phyloP scores from a whole-genome alignment of 1,140 invertebrate species.

The Rhyacophila brunnea region DNA sequence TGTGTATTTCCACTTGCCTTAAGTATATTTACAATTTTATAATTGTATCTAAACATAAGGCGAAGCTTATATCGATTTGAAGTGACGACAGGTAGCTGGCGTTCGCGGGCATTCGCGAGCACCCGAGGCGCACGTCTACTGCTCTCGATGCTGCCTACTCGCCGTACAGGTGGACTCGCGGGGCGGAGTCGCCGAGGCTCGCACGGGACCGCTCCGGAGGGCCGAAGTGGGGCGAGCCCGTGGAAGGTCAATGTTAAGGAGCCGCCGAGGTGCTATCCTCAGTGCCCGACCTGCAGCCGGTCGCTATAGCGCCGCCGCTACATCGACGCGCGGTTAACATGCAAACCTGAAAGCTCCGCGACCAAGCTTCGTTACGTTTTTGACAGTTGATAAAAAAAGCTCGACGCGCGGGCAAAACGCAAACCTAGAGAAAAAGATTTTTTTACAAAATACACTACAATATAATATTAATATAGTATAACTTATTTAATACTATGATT shows the following conservation, averaged over 20 bases:
- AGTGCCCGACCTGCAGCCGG: constrained; percentile 27
- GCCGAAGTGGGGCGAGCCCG: constrained; percentile 9
- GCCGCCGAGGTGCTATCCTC: constrained; percentile 22
- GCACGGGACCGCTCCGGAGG: neutral
- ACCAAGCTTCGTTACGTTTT: too few relatives aligned
- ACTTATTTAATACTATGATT: too few relatives aligned
- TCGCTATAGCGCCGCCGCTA: constrained; percentile 16
- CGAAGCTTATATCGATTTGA: neutral
- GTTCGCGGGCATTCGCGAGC: neutral
- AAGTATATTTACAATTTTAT: neutral
- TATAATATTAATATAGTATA: too few relatives aligned
- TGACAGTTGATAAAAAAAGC: too few relatives aligned
- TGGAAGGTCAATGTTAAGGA: constrained; percentile 36
- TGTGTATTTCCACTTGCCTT: neutral
- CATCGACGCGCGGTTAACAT: constrained; percentile 11
- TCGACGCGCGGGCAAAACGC: too few relatives aligned
- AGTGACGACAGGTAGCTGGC: constrained; percentile 13
- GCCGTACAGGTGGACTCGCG: constrained; percentile 22
- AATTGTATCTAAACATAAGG: constrained; percentile 18
- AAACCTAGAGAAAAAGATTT: too few relatives aligned
- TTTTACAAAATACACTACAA: too few relatives aligned
- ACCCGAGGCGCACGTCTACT: constrained; percentile 8
- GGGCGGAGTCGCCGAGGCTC: constrained; percentile 12
- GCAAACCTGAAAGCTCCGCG: constrained; percentile 1
- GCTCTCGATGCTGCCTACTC: neutral